phyloP scores from a whole-genome alignment of 1,140 invertebrate species.

The Mycetomoellerius zeteki region DNA sequence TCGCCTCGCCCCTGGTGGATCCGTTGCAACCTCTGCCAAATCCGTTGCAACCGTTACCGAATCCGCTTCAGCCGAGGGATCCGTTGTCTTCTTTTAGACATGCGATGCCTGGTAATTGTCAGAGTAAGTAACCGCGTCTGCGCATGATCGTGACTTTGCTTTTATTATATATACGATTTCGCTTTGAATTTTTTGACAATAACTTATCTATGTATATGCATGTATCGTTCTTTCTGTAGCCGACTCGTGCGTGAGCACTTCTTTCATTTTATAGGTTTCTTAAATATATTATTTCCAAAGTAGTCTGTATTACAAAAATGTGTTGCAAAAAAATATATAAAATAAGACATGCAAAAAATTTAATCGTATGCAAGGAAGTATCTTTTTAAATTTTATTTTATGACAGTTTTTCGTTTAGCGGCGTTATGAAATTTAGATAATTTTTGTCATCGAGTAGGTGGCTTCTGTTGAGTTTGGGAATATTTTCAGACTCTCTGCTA shows the following conservation, averaged over 20 bases:
- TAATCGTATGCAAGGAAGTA: background rate
- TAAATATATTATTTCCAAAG: background rate
- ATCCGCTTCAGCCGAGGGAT: conserved; percentile 88
- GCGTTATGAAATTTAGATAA: conserved; percentile 34
- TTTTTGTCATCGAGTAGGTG: conserved; percentile 59
- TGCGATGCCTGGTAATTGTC: conserved; percentile 94
- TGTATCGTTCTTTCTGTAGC: background rate
- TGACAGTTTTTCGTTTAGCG: background rate
- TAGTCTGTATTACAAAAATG: background rate
- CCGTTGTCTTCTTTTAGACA: conserved; percentile 94
- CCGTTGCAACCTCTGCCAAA: conserved; percentile 87
- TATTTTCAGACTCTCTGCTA: conserved; percentile 69
- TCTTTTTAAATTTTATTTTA: conserved; percentile 11
- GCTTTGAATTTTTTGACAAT: background rate
- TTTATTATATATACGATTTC: background rate
- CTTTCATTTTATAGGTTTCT: background rate
- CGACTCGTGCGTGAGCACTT: background rate
- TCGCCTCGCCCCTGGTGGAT: conserved; percentile 90
- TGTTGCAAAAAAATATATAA: background rate
- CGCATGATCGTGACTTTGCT: conserved; percentile 22
- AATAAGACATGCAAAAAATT: background rate
- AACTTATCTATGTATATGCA: background rate
- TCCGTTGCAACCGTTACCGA: conserved; percentile 85
- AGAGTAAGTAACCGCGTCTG: conserved; percentile 90
- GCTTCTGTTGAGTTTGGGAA: conserved; percentile 63